These are phyloP conservation scores for Myanophis thanlyinensis DNA, from an alignment of 2,113 vertebrate genomes.

Conservation along the genomic window DNA sequence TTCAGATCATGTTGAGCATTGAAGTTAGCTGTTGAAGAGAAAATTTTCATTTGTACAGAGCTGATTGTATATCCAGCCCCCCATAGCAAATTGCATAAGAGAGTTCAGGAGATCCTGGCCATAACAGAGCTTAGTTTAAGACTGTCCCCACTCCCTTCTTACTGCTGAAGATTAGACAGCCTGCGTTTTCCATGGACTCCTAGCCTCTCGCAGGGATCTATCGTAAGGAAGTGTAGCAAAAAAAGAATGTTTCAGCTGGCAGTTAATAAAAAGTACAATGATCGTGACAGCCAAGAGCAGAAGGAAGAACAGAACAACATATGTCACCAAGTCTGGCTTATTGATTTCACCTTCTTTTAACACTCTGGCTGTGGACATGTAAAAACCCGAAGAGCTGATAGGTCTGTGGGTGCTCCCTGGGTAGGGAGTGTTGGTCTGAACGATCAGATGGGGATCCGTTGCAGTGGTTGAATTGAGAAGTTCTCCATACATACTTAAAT, in stretches of 20 bases:
- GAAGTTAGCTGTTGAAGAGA: not conserved
- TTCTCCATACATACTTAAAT: slow-evolving; percentile 76
- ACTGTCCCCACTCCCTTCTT: not conserved
- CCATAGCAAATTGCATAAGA: not conserved
- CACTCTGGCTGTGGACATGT: slow-evolving; percentile 84
- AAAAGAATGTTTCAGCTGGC: slow-evolving; percentile 95
- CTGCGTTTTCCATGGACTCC: slow-evolving; percentile 88
- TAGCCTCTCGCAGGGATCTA: slow-evolving; percentile 90
- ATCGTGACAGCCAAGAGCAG: slow-evolving; percentile 89
- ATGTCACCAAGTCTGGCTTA: slow-evolving; percentile 92
- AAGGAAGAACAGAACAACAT: slow-evolving; percentile 91
- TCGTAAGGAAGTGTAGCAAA: slow-evolving; percentile 96
- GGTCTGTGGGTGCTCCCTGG: slow-evolving; percentile 85
- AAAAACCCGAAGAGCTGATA: slow-evolving; percentile 85
- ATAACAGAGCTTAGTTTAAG: not conserved
- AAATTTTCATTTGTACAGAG: not conserved
- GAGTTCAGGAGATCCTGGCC: not conserved
- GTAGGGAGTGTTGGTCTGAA: slow-evolving; percentile 81
- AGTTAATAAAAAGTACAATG: slow-evolving; percentile 97
- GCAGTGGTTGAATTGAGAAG: slow-evolving; percentile 87
- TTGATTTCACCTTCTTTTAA: slow-evolving; percentile 87
- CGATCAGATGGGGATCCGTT: slow-evolving; percentile 81
- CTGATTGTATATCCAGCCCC: not conserved
- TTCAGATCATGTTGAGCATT: not conserved
- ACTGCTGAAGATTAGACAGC: slow-evolving; percentile 62